These are phyloP conservation scores for Neoscelio sp. DNA, from an alignment of 2,888 invertebrate genomes.

Conservation along the genomic window DNA sequence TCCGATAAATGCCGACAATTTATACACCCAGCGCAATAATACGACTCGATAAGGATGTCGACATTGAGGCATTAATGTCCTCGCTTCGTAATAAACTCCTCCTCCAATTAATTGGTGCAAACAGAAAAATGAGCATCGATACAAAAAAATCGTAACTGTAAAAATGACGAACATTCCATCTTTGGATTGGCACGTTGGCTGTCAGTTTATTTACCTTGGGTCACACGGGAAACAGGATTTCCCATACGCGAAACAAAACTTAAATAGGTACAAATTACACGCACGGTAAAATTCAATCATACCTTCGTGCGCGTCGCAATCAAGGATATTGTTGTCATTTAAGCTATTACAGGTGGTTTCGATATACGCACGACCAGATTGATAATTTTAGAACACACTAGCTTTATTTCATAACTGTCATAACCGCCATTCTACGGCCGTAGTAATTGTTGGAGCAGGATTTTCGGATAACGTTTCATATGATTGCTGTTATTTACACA, in stretches of 20 bases:
- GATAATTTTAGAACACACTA: constrained; percentile 35
- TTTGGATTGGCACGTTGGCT: neutral
- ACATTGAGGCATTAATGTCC: constrained; percentile 59
- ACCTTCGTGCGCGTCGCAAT: constrained; percentile 25
- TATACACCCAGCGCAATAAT: constrained; percentile 59
- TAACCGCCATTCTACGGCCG: constrained; percentile 29
- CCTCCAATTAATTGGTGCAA: constrained; percentile 41
- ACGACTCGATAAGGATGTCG: constrained; percentile 58
- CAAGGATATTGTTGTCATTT: constrained; percentile 44
- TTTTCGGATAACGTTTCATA: constrained; percentile 48
- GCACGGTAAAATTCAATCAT: constrained; percentile 34
- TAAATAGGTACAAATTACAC: constrained; percentile 29
- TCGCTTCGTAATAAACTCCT: constrained; percentile 41
- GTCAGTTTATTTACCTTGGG: constrained; percentile 9
- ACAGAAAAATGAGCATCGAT: neutral
- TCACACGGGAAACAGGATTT: constrained; percentile 54
- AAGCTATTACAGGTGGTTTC: constrained; percentile 18
- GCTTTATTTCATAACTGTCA: constrained; percentile 44
- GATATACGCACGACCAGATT: neutral
- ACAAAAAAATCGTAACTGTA: constrained; percentile 32
- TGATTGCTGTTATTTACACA: constrained; percentile 45
- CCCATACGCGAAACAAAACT: constrained; percentile 39
- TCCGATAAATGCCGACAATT: constrained; percentile 64
- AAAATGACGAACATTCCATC: constrained; percentile 29
- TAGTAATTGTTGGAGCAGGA: constrained; percentile 20